Percentiles rank a stretch among this genome's conserved stretches.
Evolutionary conservation across 2,797 vertebrate species (phyloP).

Genomic region (Limnodromus scolopaceus): DNA sequence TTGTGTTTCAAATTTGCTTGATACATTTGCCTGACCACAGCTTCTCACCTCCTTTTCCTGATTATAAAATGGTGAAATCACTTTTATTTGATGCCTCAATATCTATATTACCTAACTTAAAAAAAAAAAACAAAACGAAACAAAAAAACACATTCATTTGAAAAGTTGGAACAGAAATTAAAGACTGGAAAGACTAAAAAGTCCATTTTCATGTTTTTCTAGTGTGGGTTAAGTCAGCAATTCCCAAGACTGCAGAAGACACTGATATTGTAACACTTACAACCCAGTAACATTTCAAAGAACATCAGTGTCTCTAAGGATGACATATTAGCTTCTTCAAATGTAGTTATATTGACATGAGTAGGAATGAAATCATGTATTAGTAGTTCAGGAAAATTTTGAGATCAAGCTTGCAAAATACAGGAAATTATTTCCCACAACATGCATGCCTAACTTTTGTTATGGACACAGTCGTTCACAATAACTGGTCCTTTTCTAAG

Average conservation of each 20-base stretch:
- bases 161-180: neutral
- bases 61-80: neutral
- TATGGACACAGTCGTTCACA: neutral
- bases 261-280: neutral
- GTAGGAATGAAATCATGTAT: neutral
- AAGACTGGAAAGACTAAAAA: neutral
- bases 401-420: neutral
- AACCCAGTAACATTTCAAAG: neutral
- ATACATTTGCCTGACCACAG: neutral
- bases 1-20: neutral
- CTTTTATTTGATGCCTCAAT: neutral
- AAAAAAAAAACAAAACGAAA: neutral
- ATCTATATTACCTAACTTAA: neutral
- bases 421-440: rapidly evolving
- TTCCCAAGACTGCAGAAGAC: neutral
- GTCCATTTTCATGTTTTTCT: neutral
- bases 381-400: neutral
- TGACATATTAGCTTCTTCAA: neutral
- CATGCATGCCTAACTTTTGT: neutral
- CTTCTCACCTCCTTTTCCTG: neutral
- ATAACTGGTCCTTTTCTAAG: neutral
- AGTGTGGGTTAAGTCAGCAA: neutral
- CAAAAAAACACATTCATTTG: neutral
- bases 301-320: neutral
- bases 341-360: neutral